phyloP scores from a whole-genome alignment of 2,113 vertebrate genomes.

The Microtus pennsylvanicus region DNA sequence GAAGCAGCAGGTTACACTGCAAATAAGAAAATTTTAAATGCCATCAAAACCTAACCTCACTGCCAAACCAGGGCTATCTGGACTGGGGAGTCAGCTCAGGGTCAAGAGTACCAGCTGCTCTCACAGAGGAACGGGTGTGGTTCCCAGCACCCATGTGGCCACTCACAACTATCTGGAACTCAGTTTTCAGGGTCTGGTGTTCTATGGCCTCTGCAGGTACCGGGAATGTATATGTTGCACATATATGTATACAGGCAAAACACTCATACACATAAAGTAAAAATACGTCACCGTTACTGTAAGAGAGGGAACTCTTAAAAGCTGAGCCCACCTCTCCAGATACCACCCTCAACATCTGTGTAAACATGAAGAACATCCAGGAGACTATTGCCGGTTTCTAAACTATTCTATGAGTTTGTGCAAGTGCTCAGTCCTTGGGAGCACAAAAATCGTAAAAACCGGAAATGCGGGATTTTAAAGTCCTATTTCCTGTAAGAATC shows the following conservation, averaged over 20 bases:
- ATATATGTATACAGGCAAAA: background rate
- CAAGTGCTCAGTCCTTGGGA: slow-evolving; percentile 17
- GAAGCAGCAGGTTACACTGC: background rate
- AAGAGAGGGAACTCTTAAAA: slow-evolving; percentile 1
- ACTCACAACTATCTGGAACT: background rate
- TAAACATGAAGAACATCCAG: background rate
- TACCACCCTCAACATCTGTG: background rate
- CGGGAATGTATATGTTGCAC: no score
- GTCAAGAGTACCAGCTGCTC: background rate
- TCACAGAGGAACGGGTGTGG: background rate
- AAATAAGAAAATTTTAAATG: background rate
- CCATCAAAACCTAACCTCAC: background rate
- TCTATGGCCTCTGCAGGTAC: background rate
- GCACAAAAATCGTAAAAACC: slow-evolving; percentile 43
- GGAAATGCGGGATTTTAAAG: slow-evolving; percentile 65
- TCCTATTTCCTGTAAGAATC: slow-evolving; percentile 68
- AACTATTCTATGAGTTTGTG: background rate
- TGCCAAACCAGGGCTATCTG: background rate
- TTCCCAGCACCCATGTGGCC: background rate
- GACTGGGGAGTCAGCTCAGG: background rate
- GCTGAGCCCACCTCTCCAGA: background rate
- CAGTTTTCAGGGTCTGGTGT: background rate
- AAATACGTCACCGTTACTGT: background rate
- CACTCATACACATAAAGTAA: background rate
- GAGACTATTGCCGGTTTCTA: background rate